Base-by-base conservation (phyloP, 2,888 invertebrate genomes). In the Gymnoscelis rufifasciata region DNA sequence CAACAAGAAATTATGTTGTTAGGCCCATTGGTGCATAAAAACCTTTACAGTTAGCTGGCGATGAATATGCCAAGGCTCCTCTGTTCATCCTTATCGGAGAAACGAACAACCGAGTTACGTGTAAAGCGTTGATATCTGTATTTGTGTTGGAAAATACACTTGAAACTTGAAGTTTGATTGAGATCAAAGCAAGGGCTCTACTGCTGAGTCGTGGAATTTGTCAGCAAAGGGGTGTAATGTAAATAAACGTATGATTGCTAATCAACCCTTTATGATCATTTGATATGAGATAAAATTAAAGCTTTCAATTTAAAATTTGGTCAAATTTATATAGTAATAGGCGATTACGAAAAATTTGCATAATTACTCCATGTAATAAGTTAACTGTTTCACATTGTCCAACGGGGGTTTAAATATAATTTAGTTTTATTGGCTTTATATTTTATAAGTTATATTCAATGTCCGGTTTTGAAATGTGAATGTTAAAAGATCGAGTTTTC, bases 211-310 rank as follows among this genome's bases (percentile, higher is more conserved):
- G 10, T 24, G 14, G 35, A 43, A 39, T 48, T 23, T 40, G 1
- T 12, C 7, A 41, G 42, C 36, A 29, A 43, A 30, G 15, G 10
- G 8, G 33, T 29, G n/a, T 54, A 37, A 31, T 33, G 38, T 35
- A 40, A 26, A 47, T 27, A n/a, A n/a, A n/a, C n/a, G n/a, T n/a
- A n/a, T n/a, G n/a, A n/a, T n/a, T n/a, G n/a, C n/a, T n/a, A n/a
- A n/a, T 40, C 36, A 41, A 46, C 38, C 37, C 37, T 19, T 29
- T 38, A 38, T 39, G 26, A 47, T 51, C 30, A 46, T 47, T 50
- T 37, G 47, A 45, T 40, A 26, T 26, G 29, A 31, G 24, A 28
- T 43, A 47, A 47, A 43, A 31, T n/a, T 28, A 7, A 26, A 36
- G 15, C 24, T 30, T 13, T 39, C 10, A 30, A 30, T n/a, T 31